A percentile compares a stretch with the other conserved stretches of the same genome.
Conservation (phyloP, 2,797 vertebrate genomes). For the Rhabdomys pumilio region DNA sequence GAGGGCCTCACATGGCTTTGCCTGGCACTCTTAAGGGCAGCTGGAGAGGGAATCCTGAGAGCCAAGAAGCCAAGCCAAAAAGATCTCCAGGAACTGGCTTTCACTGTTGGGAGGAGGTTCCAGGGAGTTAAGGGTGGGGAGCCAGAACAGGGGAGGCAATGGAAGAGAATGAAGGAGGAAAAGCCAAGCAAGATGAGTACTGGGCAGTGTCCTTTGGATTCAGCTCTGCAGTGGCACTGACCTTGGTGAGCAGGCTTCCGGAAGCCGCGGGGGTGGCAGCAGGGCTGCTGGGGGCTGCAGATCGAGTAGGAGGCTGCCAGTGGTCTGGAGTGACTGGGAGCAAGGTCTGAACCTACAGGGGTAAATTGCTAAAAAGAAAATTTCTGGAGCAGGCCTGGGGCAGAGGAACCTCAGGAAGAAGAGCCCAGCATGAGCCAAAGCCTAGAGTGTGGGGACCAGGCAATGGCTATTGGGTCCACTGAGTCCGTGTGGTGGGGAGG, state of each 20-base stretch:
- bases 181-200: neutral
- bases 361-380: slow-evolving; percentile 29
- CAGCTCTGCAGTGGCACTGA: neutral
- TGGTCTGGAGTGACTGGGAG: slow-evolving; percentile 44
- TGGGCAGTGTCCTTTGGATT: slow-evolving; percentile 40
- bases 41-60: neutral
- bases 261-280: neutral
- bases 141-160: neutral
- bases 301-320: slow-evolving; percentile 58
- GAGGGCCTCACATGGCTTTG: neutral
- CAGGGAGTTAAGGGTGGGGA: neutral
- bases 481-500: neutral
- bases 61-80: slow-evolving; percentile 1
- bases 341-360: neutral
- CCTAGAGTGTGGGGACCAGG: neutral
- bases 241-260: neutral
- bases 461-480: neutral
- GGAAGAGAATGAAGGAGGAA: neutral
- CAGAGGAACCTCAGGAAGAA: neutral
- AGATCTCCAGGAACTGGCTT: neutral
- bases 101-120: neutral
- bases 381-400: neutral
- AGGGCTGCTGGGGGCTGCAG: slow-evolving; percentile 52
- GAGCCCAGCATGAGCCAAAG: neutral
- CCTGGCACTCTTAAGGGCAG: neutral